These are phyloP conservation scores for Neoarius graeffei DNA, from an alignment of 2,113 vertebrate genomes.

Conservation along the genomic window DNA sequence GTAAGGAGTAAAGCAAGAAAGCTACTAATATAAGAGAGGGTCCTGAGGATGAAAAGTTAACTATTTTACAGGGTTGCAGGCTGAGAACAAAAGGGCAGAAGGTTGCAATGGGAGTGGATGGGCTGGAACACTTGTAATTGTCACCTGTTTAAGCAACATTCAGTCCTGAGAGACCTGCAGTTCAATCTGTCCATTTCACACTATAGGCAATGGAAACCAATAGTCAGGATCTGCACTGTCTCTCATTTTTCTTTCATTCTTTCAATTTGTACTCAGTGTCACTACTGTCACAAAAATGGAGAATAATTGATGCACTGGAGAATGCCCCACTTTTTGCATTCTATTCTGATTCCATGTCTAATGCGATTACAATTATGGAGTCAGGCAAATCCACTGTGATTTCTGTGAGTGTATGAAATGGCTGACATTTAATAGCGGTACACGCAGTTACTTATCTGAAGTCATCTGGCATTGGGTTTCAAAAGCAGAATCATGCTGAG, in stretches of 20 bases:
- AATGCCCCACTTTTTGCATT: conserved; percentile 25
- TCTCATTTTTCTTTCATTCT: conserved; percentile 8
- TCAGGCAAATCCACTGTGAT: conserved; percentile 38
- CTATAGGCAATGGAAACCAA: conserved; percentile 10
- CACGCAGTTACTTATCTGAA: conserved; percentile 27
- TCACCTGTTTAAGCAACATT: conserved; percentile 43
- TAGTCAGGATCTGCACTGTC: conserved; percentile 1
- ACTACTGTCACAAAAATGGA: conserved; percentile 9
- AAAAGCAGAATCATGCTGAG: conserved; percentile 33
- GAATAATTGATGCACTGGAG: conserved; percentile 38
- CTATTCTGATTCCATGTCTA: conserved; percentile 38
- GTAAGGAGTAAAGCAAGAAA: too few relatives aligned
- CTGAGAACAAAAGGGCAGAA: conserved; percentile 33
- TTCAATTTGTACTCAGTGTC: conserved; percentile 2
- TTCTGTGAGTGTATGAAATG: conserved; percentile 3
- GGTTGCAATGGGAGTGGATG: conserved; percentile 35
- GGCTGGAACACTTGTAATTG: conserved; percentile 48
- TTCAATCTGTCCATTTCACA: conserved; percentile 42
- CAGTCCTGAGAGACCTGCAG: conserved; percentile 24
- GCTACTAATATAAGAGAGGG: too few relatives aligned
- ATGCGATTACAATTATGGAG: conserved; percentile 40
- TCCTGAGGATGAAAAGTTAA: not conserved
- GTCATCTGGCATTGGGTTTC: conserved; percentile 35
- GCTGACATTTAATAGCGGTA: conserved; percentile 38
- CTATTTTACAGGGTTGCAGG: conserved; percentile 29